These are phyloP conservation scores for Rhizomys pruinosus DNA, from an alignment of 2,113 vertebrate genomes.

Conservation along the genomic window DNA sequence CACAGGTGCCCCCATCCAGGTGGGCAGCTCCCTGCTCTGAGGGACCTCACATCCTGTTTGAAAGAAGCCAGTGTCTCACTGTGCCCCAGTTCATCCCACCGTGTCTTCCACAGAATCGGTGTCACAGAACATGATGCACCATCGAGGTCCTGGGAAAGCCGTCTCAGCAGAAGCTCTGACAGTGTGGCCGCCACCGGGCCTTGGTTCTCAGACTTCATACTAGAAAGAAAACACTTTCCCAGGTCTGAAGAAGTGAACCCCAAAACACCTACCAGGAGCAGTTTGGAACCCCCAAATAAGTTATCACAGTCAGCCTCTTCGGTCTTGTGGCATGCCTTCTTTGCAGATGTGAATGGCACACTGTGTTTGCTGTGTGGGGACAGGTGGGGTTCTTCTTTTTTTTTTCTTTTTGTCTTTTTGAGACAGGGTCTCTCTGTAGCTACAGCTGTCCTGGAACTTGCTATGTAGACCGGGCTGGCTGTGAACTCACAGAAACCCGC, in stretches of 20 bases:
- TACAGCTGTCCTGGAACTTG: neutral
- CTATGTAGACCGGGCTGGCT: neutral
- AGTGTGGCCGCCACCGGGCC: neutral
- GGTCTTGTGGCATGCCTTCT: accelerated
- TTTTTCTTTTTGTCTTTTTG: neutral
- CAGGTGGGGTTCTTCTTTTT: neutral
- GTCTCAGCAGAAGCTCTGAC: neutral
- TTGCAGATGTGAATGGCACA: no score
- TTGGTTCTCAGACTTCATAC: neutral
- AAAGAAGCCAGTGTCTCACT: neutral
- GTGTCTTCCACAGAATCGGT: accelerated
- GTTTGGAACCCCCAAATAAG: neutral
- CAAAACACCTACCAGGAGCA: neutral
- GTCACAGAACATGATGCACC: accelerated
- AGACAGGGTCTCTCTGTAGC: no score
- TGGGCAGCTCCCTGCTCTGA: accelerated
- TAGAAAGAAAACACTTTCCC: neutral
- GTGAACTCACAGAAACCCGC: neutral
- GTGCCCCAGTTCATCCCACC: no score
- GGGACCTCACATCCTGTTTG: neutral
- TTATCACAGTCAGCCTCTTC: neutral
- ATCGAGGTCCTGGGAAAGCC: neutral
- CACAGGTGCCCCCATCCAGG: neutral
- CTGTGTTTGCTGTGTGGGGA: neutral
- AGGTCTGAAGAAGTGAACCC: neutral